These are phyloP conservation scores for Morone chrysops DNA, from an alignment of 2,113 vertebrate species.

Conservation along the genomic window DNA sequence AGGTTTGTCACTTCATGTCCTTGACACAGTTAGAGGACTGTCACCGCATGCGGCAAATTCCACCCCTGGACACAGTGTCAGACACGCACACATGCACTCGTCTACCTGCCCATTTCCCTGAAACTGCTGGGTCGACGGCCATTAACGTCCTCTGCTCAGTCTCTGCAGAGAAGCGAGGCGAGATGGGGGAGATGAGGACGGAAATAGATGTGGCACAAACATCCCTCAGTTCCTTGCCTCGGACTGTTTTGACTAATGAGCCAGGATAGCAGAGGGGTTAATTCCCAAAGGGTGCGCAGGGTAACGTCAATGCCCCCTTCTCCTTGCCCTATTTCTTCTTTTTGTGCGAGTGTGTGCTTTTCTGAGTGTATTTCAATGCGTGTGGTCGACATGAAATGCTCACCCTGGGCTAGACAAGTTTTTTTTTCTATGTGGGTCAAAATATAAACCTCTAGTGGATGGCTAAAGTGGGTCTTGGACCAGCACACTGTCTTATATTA, in stretches of 20 bases:
- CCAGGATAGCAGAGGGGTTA: slow-evolving; percentile 55
- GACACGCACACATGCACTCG: slow-evolving; percentile 4
- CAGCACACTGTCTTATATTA: slow-evolving; percentile 20
- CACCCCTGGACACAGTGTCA: slow-evolving; percentile 44
- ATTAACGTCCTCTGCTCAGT: slow-evolving; percentile 44
- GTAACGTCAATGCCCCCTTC: slow-evolving; percentile 59
- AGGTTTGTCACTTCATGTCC: slow-evolving; percentile 59
- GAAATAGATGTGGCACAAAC: slow-evolving; percentile 77
- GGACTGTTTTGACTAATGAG: slow-evolving; percentile 80
- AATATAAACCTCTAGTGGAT: slow-evolving; percentile 30
- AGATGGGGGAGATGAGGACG: slow-evolving; percentile 53
- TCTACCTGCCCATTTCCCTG: slow-evolving; percentile 58
- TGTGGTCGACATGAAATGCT: slow-evolving; percentile 42
- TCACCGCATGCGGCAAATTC: slow-evolving; percentile 22
- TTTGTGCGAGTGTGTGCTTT: slow-evolving; percentile 38
- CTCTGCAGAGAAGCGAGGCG: slow-evolving; percentile 50
- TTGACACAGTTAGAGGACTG: slow-evolving; percentile 76
- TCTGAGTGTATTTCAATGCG: slow-evolving; percentile 24
- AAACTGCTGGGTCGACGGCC: slow-evolving; percentile 58
- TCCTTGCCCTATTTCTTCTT: slow-evolving; percentile 74
- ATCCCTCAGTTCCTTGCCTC: slow-evolving; percentile 55
- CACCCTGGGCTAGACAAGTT: slow-evolving; percentile 22
- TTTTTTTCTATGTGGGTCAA: slow-evolving; percentile 54
- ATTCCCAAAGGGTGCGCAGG: slow-evolving; percentile 57
- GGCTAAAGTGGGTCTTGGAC: slow-evolving; percentile 46